Evolutionary conservation across 2,113 vertebrate genomes (phyloP).

Genomic region (Dinomys branickii): DNA sequence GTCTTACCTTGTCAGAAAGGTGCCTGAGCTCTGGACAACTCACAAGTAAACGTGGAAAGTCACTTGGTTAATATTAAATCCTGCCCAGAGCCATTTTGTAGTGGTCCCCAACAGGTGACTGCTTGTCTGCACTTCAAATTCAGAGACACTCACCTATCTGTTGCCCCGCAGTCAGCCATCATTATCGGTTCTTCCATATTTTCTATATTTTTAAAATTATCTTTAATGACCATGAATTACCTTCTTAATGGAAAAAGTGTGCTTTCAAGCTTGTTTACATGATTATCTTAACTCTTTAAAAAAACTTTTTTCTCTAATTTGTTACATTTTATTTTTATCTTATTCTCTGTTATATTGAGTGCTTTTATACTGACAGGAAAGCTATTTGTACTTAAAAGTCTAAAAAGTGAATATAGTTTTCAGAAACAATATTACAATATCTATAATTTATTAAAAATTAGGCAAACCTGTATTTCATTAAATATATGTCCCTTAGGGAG

Average conservation of each 20-base stretch:
- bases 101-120: too few species aligned
- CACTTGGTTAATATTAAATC: too few species aligned
- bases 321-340: slow-evolving; percentile 10
- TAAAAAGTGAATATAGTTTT: slow-evolving; percentile 30
- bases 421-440: neutral
- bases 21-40: too few species aligned
- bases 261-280: neutral
- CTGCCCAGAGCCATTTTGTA: too few species aligned
- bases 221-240: neutral
- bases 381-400: slow-evolving; percentile 22
- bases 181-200: neutral
- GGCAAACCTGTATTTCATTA: neutral
- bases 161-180: neutral
- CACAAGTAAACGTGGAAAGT: too few species aligned
- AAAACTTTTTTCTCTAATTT: neutral
- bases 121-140: neutral
- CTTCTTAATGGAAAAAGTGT: neutral
- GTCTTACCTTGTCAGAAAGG: too few species aligned
- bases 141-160: neutral
- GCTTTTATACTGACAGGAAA: neutral
- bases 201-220: neutral
- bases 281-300: neutral
- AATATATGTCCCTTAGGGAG: neutral
- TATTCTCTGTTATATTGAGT: neutral
- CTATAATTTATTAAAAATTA: neutral